Evolutionary conservation across 2,113 vertebrate species (phyloP).

Genomic region (Mixornis gularis): DNA sequence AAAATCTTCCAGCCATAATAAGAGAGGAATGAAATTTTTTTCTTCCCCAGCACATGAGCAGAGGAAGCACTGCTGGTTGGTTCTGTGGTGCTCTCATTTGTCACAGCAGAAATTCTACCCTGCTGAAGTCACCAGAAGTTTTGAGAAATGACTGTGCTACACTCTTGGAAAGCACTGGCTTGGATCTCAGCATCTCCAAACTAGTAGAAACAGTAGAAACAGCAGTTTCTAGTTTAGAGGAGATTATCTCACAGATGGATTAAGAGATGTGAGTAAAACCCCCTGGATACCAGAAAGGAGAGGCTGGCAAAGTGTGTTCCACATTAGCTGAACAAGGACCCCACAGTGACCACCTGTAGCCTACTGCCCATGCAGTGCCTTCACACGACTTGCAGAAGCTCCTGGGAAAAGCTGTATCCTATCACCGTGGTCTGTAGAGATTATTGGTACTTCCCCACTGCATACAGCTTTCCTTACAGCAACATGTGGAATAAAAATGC

Average conservation of each 20-base stretch:
- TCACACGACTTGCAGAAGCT: neutral
- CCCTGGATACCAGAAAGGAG: neutral
- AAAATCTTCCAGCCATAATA: neutral
- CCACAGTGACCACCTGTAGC: accelerated
- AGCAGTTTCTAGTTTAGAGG: neutral
- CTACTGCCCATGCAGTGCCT: neutral
- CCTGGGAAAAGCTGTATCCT: neutral
- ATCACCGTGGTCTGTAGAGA: neutral
- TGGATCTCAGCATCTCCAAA: neutral
- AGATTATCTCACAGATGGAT: neutral
- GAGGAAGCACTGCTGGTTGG: neutral
- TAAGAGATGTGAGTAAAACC: neutral
- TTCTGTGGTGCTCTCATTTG: neutral
- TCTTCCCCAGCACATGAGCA: neutral
- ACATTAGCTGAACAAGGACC: neutral
- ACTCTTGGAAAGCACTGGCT: neutral
- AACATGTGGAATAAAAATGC: neutral
- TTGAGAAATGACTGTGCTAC: neutral
- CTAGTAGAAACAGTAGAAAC: neutral
- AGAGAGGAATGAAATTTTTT: neutral
- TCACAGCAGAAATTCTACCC: neutral
- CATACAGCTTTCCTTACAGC: neutral
- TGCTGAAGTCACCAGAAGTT: neutral
- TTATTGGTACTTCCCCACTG: neutral
- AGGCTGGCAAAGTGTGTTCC: neutral